Evolutionary conservation across 1,140 invertebrate genomes (phyloP).

Genomic region (Rhagoletis zephyria): DNA sequence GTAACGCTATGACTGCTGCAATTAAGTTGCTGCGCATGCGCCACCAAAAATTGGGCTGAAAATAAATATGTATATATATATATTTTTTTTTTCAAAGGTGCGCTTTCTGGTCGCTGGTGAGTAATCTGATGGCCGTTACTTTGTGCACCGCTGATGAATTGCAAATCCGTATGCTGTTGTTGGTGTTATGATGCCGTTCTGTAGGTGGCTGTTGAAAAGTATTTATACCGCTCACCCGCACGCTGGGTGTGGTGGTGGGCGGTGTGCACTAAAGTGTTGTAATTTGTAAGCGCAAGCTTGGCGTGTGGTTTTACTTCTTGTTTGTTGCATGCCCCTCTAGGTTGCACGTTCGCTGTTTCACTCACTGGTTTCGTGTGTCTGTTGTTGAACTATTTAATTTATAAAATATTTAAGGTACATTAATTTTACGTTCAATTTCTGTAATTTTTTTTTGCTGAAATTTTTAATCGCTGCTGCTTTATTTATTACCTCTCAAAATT

Average conservation of each 20-base stretch:
- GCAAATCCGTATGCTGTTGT: not conserved
- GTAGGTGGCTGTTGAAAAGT: not conserved
- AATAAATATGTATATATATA: not conserved
- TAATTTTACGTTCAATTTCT: conserved; percentile 2
- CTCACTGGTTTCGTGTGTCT: not conserved
- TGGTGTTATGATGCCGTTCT: not conserved
- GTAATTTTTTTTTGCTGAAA: not conserved
- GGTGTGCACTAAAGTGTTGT: conserved; percentile 33
- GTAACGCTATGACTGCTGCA: conserved; percentile 8
- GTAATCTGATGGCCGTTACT: not conserved
- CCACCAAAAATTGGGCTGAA: not conserved
- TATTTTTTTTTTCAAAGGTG: not conserved
- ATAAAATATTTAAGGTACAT: conserved; percentile 13
- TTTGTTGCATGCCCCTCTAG: conserved; percentile 10
- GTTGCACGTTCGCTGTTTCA: not conserved
- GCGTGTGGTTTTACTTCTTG: not conserved
- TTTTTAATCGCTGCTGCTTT: not conserved
- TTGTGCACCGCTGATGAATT: not conserved
- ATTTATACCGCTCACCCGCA: not conserved
- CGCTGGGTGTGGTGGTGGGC: conserved; percentile 22
- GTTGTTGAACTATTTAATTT: not conserved
- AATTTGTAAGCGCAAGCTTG: conserved; percentile 34
- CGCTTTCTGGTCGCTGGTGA: not conserved
- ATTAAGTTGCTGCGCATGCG: conserved; percentile 50
- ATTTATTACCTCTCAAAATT: not conserved